Conservation (phyloP, 2,888 invertebrate species). For the Ethmia dodecea region DNA sequence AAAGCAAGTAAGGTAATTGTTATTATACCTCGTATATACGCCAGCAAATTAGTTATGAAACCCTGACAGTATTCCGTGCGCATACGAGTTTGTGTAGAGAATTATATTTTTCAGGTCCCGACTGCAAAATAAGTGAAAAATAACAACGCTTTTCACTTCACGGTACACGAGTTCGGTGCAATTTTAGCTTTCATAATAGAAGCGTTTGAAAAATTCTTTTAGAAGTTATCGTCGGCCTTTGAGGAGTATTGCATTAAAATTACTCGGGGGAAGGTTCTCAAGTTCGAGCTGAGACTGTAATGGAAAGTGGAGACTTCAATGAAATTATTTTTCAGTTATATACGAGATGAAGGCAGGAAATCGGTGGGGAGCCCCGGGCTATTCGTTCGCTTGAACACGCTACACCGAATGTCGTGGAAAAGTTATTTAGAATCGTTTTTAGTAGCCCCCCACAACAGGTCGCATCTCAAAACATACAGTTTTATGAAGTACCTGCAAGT, state of each 20-base stretch:
- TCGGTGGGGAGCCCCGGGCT: conserved; percentile 18
- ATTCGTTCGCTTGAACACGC: conserved; percentile 26
- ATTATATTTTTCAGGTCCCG: conserved; percentile 14
- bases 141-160: conserved; percentile 43
- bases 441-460: conserved; percentile 21
- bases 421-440: conserved; percentile 37
- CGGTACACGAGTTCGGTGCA: conserved; percentile 43
- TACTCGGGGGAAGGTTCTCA: conserved; percentile 7
- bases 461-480: no score
- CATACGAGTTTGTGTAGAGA: conserved; percentile 1
- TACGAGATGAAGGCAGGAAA: conserved; percentile 14
- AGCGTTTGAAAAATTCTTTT: conserved; percentile 28
- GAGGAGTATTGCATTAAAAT: conserved; percentile 21
- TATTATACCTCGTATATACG: no score
- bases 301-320: conserved; percentile 10
- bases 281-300: conserved; percentile 1
- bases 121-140: conserved; percentile 23
- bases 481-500: no score
- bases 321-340: conserved; percentile 15
- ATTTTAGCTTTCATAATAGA: conserved; percentile 51
- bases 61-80: no score
- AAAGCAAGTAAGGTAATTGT: no score
- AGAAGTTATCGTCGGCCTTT: conserved; percentile 25
- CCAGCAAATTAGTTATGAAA: no score
- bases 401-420: conserved; percentile 22